Evolutionary conservation across 2,113 vertebrate species (phyloP).

Genomic region (Chionomys nivalis): DNA sequence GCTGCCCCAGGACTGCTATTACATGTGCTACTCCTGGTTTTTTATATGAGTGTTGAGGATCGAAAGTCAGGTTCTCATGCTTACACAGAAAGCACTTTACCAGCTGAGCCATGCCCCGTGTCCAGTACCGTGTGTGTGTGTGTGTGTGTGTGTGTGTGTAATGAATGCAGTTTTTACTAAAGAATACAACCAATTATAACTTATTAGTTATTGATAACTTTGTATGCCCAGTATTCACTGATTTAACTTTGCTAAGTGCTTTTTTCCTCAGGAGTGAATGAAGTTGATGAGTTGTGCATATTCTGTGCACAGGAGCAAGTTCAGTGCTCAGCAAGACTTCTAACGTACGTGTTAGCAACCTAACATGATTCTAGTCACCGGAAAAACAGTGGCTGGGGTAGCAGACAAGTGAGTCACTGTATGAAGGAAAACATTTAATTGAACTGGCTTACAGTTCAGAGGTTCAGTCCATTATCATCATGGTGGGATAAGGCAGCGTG

Average conservation of each 20-base stretch:
- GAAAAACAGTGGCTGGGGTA: background rate
- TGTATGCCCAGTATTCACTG: background rate
- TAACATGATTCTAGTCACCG: background rate
- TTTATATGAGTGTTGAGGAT: background rate
- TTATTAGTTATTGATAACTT: background rate
- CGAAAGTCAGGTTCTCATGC: background rate
- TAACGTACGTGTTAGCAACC: background rate
- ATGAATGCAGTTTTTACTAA: background rate
- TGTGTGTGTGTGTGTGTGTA: too few species aligned
- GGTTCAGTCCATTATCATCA: background rate
- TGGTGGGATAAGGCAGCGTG: background rate
- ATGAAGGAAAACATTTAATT: background rate
- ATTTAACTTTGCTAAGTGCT: background rate
- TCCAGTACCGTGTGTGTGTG: background rate
- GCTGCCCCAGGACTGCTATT: background rate
- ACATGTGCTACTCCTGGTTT: background rate
- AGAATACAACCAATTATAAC: slow-evolving; percentile 30
- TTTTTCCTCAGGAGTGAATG: slow-evolving; percentile 13
- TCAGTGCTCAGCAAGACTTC: background rate
- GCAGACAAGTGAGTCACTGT: background rate
- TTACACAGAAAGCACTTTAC: background rate
- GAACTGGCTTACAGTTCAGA: background rate
- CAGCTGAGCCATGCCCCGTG: background rate
- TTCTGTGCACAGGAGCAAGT: slow-evolving; percentile 7
- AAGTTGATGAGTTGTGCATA: background rate